A percentile compares a stretch with the other conserved stretches of the same genome.
Conservation (phyloP, 2,888 invertebrate species). For the Molorchus minor region DNA sequence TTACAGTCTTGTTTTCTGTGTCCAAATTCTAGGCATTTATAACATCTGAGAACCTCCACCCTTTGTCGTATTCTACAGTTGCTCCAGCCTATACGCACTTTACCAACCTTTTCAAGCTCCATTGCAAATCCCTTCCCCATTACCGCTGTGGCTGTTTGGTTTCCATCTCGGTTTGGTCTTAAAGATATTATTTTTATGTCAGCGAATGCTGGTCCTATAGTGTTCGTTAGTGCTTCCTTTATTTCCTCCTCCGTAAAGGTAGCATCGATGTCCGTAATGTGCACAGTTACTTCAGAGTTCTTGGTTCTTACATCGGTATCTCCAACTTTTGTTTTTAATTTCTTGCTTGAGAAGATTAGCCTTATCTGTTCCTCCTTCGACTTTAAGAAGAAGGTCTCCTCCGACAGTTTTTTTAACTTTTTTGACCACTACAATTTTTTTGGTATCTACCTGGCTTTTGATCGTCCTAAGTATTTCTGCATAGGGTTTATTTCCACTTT, state of each 20-base stretch:
- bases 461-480: background rate
- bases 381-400: background rate
- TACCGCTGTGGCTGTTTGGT: background rate
- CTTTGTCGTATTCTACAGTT: background rate
- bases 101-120: background rate
- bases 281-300: no score
- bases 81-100: background rate
- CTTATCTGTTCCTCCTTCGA: background rate
- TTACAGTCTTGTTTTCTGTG: background rate
- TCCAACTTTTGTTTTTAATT: background rate
- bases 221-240: no score
- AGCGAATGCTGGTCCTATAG: no score
- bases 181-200: background rate
- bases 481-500: background rate
- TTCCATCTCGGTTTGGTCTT: background rate
- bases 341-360: background rate
- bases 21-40: background rate
- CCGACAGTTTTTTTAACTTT: conserved; percentile 3
- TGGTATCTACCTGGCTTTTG: no score
- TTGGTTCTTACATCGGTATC: no score
- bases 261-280: no score
- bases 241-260: background rate
- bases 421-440: background rate
- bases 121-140: background rate
- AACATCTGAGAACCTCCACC: background rate